A percentile compares a stretch with the other conserved stretches of the same genome.
Evolutionary conservation across 2,888 invertebrate species (phyloP).

Genomic region (Caradrina kadenii): DNA sequence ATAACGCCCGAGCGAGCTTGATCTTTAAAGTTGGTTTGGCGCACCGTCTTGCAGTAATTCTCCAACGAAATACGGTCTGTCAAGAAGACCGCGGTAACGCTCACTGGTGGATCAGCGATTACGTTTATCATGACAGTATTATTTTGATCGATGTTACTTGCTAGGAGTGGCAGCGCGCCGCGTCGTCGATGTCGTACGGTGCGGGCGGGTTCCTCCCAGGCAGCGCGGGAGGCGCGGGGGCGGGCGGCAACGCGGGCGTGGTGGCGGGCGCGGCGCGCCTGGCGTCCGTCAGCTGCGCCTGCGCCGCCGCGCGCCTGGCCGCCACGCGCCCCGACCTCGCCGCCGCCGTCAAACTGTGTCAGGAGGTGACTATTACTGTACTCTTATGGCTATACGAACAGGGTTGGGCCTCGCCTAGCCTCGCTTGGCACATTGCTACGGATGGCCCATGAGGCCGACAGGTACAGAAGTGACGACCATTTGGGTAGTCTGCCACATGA

Average conservation of each 20-base stretch:
- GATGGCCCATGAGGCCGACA: too few relatives aligned
- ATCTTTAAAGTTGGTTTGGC: too few relatives aligned
- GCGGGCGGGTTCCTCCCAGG: constrained; percentile 42
- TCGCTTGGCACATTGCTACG: too few relatives aligned
- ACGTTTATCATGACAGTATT: background rate
- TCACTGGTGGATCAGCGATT: constrained; percentile 7
- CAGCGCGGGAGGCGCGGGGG: constrained; percentile 60
- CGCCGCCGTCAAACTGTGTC: constrained; percentile 79
- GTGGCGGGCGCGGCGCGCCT: constrained; percentile 84
- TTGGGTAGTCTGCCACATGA: too few relatives aligned
- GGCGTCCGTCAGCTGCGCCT: constrained; percentile 86
- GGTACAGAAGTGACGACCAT: too few relatives aligned
- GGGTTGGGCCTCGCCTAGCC: too few relatives aligned
- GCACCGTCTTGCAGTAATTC: too few relatives aligned
- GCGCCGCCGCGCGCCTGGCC: constrained; percentile 84
- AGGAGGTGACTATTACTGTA: constrained; percentile 74
- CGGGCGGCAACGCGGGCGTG: constrained; percentile 81
- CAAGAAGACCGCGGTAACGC: too few relatives aligned
- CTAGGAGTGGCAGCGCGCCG: constrained; percentile 86
- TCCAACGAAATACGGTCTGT: too few relatives aligned
- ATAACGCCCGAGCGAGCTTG: too few relatives aligned
- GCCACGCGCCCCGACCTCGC: constrained; percentile 80
- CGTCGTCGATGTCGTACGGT: constrained; percentile 75
- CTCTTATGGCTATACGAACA: too few relatives aligned
- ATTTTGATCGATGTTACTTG: constrained; percentile 3